Percentiles rank a stretch among this genome's conserved stretches.
These are phyloP conservation scores for Campoletis raptor DNA, from an alignment of 2,888 invertebrate genomes.

Conservation along the genomic window DNA sequence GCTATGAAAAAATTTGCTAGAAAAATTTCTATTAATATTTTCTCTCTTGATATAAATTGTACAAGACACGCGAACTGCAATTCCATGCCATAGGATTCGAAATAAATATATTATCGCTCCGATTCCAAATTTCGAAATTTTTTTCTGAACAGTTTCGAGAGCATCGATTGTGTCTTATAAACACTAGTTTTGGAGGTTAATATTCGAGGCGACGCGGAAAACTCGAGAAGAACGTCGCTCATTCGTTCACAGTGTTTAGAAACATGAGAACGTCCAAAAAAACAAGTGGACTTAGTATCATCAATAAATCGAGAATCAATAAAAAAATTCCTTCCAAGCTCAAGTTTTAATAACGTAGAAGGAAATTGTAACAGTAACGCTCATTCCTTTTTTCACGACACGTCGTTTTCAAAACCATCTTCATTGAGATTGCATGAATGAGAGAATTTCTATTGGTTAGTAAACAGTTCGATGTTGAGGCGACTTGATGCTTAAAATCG, in stretches of 20 bases:
- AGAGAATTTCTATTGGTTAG: conserved; percentile 42
- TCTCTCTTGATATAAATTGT: neutral
- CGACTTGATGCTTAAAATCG: conserved; percentile 42
- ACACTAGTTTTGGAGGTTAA: conserved; percentile 62
- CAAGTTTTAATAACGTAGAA: neutral
- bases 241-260: neutral
- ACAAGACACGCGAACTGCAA: neutral
- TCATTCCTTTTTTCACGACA: neutral
- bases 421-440: conserved; percentile 25
- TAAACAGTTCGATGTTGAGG: conserved; percentile 40
- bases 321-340: neutral
- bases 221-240: no score
- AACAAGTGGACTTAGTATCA: neutral
- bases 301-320: neutral
- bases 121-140: no score
- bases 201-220: neutral
- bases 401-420: conserved; percentile 54
- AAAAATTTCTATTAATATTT: neutral
- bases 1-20: neutral
- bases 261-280: neutral
- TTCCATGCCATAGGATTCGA: neutral
- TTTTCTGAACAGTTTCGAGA: neutral
- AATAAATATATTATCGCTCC: neutral
- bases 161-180: neutral
- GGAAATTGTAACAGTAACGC: neutral